Conservation (phyloP, 2,113 vertebrate genomes). For the Grallaria varia region DNA sequence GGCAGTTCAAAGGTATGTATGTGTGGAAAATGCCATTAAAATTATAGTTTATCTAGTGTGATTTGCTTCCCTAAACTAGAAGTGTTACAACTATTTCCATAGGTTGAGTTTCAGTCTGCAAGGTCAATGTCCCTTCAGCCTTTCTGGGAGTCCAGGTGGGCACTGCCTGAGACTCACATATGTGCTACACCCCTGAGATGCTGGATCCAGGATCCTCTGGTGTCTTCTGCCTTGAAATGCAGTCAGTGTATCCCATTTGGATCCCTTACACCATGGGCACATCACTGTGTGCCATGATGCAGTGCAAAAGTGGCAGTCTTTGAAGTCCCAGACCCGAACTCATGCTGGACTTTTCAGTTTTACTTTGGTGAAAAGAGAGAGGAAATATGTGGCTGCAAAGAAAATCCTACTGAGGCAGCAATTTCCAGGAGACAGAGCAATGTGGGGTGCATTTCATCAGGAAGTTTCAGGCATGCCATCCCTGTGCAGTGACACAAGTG, state of each 20-base stretch:
- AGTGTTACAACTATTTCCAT: neutral
- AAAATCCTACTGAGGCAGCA: neutral
- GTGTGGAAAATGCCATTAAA: slow-evolving; percentile 29
- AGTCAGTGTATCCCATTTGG: neutral
- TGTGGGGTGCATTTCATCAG: neutral
- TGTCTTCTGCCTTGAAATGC: neutral
- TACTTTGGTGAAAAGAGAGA: neutral
- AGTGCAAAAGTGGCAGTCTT: neutral
- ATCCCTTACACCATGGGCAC: rapidly evolving
- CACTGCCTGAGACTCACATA: neutral
- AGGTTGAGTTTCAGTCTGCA: neutral
- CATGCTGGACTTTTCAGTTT: neutral
- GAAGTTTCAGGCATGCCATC: neutral
- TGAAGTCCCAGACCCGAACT: neutral
- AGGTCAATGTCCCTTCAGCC: neutral
- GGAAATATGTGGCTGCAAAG: neutral
- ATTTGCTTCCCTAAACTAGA: neutral
- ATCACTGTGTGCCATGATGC: neutral
- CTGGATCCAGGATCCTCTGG: rapidly evolving
- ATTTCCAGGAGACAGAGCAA: neutral
- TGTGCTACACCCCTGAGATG: neutral
- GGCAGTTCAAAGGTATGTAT: neutral
- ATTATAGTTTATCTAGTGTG: neutral
- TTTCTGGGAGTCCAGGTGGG: neutral
- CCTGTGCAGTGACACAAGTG: neutral